phyloP scores from a whole-genome alignment of 2,113 vertebrate genomes.

The Lepus americanus region DNA sequence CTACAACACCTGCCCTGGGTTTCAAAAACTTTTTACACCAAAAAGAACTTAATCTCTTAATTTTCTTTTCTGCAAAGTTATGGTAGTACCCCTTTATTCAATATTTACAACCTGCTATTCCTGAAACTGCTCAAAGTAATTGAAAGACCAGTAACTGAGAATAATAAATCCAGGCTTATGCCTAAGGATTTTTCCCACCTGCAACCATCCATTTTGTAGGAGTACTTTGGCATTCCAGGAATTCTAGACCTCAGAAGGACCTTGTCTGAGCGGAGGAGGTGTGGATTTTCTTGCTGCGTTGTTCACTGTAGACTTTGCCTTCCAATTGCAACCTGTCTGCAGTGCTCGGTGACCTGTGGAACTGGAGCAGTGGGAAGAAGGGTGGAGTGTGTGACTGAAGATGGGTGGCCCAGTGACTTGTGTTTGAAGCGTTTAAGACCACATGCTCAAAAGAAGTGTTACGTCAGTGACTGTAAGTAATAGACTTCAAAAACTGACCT shows the following conservation, averaged over 20 bases:
- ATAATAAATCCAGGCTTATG: not conserved
- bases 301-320: constrained; percentile 3
- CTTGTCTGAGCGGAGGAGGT: not conserved
- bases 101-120: not conserved
- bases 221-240: not conserved
- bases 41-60: no score
- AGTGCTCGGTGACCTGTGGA: constrained; percentile 97
- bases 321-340: constrained; percentile 46
- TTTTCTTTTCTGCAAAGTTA: no score
- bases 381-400: constrained; percentile 91
- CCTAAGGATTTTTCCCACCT: not conserved
- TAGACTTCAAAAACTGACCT: constrained; percentile 53
- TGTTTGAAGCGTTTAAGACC: constrained; percentile 92
- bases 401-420: constrained; percentile 89
- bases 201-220: not conserved
- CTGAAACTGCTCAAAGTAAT: constrained; percentile 1
- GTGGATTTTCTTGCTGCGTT: not conserved
- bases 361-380: constrained; percentile 91
- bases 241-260: not conserved
- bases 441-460: constrained; percentile 90
- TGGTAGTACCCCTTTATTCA: not conserved
- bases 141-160: not conserved
- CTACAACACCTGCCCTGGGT: no score
- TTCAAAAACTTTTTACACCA: no score
- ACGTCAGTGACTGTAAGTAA: constrained; percentile 92